Evolutionary conservation across 2,113 vertebrate species (phyloP).

Genomic region (Centropristis striata): DNA sequence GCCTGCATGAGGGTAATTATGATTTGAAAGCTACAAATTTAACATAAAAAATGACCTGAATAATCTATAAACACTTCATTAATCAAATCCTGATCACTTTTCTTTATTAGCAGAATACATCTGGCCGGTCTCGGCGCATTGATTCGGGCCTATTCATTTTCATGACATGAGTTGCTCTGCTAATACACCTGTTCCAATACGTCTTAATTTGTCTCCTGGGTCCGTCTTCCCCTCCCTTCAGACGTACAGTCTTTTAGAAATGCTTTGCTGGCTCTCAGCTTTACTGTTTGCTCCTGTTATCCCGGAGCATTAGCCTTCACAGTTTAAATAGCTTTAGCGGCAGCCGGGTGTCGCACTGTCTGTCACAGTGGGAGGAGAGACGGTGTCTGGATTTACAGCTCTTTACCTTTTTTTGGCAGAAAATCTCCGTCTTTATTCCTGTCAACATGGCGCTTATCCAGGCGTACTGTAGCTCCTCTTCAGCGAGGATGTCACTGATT

Average conservation of each 20-base stretch:
- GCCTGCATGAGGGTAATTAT: conserved; percentile 56
- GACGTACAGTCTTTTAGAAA: conserved; percentile 54
- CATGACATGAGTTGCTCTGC: conserved; percentile 43
- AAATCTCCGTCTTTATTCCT: conserved; percentile 51
- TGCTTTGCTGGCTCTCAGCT: conserved; percentile 67
- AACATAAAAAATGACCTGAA: conserved; percentile 37
- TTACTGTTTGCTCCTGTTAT: conserved; percentile 67
- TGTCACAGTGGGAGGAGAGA: conserved; percentile 59
- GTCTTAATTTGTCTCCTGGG: conserved; percentile 69
- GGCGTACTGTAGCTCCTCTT: conserved; percentile 4
- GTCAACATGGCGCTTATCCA: conserved; percentile 42
- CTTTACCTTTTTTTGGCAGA: conserved; percentile 39
- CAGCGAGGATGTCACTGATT: conserved; percentile 11
- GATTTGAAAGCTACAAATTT: conserved; percentile 62
- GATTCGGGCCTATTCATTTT: conserved; percentile 64
- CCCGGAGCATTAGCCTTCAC: conserved; percentile 73
- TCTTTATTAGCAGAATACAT: conserved; percentile 48
- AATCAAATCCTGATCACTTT: conserved; percentile 53
- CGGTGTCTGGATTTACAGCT: conserved; percentile 55
- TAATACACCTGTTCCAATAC: conserved; percentile 66
- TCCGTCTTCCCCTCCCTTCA: conserved; percentile 19
- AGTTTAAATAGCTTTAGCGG: conserved; percentile 71
- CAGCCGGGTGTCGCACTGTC: conserved; percentile 49
- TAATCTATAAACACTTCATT: conserved; percentile 62
- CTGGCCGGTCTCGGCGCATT: conserved; percentile 39